A percentile compares a stretch with the other conserved stretches of the same genome.
phyloP scores from a whole-genome alignment of 1,140 invertebrate genomes.

The Trachymyrmex septentrionalis region DNA sequence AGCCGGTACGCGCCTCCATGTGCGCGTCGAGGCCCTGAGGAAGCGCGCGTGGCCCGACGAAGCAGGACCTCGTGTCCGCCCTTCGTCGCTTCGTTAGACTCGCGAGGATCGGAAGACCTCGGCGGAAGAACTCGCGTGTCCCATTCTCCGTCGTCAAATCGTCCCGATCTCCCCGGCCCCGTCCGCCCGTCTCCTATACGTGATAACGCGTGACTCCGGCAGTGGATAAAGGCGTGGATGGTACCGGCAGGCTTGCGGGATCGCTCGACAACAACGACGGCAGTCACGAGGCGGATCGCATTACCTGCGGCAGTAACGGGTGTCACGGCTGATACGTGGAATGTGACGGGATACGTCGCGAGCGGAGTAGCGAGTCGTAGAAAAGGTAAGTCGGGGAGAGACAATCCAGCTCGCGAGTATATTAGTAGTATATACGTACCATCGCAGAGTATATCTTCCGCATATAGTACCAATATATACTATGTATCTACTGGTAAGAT shows the following conservation, averaged over 20 bases:
- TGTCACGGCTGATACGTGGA: slow-evolving; percentile 66
- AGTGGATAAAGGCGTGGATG: slow-evolving; percentile 51
- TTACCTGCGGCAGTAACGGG: slow-evolving; percentile 55
- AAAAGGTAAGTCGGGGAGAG: slow-evolving; percentile 61
- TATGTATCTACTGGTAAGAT: too few species aligned
- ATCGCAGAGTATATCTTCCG: too few species aligned
- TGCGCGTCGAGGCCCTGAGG: slow-evolving; percentile 13
- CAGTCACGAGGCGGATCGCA: slow-evolving; percentile 43
- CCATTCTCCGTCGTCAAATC: not conserved
- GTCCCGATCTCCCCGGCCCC: not conserved
- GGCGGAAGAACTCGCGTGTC: not conserved
- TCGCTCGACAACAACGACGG: slow-evolving; percentile 19
- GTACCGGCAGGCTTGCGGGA: slow-evolving; percentile 22
- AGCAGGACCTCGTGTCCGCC: slow-evolving; percentile 26
- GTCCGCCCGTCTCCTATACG: not conserved
- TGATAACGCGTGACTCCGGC: not conserved
- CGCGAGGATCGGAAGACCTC: not conserved
- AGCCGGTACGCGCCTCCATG: slow-evolving; percentile 11
- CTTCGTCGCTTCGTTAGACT: not conserved
- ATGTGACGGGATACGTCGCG: slow-evolving; percentile 68
- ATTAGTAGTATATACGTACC: too few species aligned
- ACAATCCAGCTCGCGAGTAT: not conserved
- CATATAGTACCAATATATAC: too few species aligned
- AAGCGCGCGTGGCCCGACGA: slow-evolving; percentile 40
- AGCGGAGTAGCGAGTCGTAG: slow-evolving; percentile 66